These are phyloP conservation scores for Aurelia sp. DNA, from an alignment of 30 jellyfish, hydroid and myxozoan species.

Conservation along the genomic window DNA sequence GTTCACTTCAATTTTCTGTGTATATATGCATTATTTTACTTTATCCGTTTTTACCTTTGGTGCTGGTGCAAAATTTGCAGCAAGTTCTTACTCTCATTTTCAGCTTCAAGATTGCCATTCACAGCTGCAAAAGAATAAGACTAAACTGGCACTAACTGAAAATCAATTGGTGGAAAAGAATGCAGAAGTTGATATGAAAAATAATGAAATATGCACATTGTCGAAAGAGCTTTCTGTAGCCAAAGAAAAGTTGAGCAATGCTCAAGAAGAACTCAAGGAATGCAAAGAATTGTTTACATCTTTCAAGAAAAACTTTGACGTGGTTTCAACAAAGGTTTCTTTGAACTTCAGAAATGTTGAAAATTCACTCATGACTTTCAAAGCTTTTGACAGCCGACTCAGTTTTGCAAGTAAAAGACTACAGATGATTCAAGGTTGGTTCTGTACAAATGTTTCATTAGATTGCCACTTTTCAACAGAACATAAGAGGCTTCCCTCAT, in stretches of 20 bases:
- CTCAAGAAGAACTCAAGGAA: background rate
- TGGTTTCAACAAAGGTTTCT: background rate
- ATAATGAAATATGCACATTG: background rate
- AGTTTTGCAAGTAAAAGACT: slow-evolving; percentile 59
- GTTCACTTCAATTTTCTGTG: no score
- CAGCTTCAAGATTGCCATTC: slow-evolving; percentile 4
- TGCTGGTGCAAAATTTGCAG: background rate
- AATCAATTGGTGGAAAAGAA: slow-evolving; percentile 37
- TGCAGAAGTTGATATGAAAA: slow-evolving; percentile 43
- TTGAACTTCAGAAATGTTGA: background rate
- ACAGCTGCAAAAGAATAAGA: background rate
- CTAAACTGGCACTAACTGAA: slow-evolving; percentile 16
- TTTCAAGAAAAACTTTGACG: background rate
- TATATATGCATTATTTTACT: no score
- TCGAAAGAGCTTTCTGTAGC: slow-evolving; percentile 5
- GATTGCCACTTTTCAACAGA: no score
- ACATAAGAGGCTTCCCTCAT: no score
- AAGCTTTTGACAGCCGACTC: slow-evolving; percentile 50
- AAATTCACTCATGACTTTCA: slow-evolving; percentile 9
- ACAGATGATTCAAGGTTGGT: slow-evolving; percentile 35
- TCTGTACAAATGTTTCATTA: background rate
- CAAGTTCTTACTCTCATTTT: background rate
- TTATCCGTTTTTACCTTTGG: no score
- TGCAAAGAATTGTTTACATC: background rate
- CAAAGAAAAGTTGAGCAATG: slow-evolving; percentile 6